Evolutionary conservation across 1,140 invertebrate genomes (phyloP), one percentile per base, ranked within the genome.

Genomic region (Temnothorax curvispinosus): DNA sequence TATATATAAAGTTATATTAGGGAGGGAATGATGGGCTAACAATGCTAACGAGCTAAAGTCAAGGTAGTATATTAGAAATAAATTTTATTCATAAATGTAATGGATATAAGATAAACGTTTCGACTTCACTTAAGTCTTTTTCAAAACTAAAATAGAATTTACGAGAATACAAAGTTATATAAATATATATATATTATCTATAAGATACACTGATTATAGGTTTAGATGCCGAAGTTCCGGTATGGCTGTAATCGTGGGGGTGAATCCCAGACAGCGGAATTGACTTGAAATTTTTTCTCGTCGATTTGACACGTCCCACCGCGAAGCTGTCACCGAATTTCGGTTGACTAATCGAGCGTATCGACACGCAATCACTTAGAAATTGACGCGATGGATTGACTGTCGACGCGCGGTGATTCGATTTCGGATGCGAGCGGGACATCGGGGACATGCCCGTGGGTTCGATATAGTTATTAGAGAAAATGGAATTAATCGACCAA

Each of bases 351-450:
- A 90, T 90, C 88, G 71, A 78, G 77, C 77, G 89, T 87, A 74
- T 72, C 50, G 69, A 88, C 87, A 90, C 89, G 75, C 88, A 90
- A 58, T 90, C 89, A 85, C 86, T 90, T 90, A 90, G 88, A 90
- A 90, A 90, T 81, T 90, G 89, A 90, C 80, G 80, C 81, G 88
- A 78, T 71, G 82, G 80, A 90, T 90, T 90, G 88, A 90, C 88
- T 87, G 86, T 21, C 65, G 65, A 90, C 77, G 76, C 58, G 76
- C 71, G 52, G n/a, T 89, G 89, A 90, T 89, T 90, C 88, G 86
- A 90, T 90, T 90, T 90, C 67, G 44, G 71, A 71, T 71, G 82
- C n/a, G 38, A 84, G 35, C 35, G 88, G 58, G 72, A n/a, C n/a
- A n/a, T n/a, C n/a, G n/a, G n/a, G n/a, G n/a, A 77, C 82, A 86